Conservation (phyloP, 2,113 vertebrate species). For the Heterochromis multidens region DNA sequence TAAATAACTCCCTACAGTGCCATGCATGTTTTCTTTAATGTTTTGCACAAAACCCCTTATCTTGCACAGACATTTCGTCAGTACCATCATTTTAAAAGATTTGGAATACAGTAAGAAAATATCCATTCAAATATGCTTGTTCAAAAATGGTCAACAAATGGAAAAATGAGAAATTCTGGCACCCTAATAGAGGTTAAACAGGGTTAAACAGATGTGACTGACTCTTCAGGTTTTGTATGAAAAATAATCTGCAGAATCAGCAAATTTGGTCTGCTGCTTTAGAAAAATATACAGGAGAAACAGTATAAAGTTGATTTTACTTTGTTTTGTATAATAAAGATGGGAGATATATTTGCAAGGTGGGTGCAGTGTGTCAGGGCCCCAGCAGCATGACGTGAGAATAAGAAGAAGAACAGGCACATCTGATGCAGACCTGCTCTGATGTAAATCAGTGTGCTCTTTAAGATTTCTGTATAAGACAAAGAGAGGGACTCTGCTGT, state of each 20-base stretch:
- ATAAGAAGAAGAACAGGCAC: background rate
- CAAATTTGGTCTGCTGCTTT: background rate
- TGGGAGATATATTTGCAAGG: background rate
- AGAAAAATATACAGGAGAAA: background rate
- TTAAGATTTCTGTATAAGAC: background rate
- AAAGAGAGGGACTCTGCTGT: background rate
- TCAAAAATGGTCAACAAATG: background rate
- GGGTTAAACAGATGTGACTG: background rate
- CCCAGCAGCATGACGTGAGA: background rate
- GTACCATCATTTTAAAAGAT: background rate
- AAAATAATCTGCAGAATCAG: background rate
- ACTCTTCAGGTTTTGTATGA: background rate
- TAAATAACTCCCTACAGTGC: background rate
- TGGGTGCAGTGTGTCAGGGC: background rate
- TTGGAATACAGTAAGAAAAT: background rate
- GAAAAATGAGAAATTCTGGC: background rate
- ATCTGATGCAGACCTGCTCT: background rate
- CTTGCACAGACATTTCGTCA: too few relatives aligned
- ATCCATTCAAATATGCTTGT: background rate
- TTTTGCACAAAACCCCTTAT: too few relatives aligned
- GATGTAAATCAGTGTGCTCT: constrained; percentile 6
- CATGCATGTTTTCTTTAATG: too few relatives aligned
- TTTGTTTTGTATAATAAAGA: background rate
- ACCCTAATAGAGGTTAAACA: background rate
- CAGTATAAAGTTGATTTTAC: background rate